These are phyloP conservation scores for Ypsolopha scabrella DNA, from an alignment of 2,888 invertebrate genomes.

Conservation along the genomic window DNA sequence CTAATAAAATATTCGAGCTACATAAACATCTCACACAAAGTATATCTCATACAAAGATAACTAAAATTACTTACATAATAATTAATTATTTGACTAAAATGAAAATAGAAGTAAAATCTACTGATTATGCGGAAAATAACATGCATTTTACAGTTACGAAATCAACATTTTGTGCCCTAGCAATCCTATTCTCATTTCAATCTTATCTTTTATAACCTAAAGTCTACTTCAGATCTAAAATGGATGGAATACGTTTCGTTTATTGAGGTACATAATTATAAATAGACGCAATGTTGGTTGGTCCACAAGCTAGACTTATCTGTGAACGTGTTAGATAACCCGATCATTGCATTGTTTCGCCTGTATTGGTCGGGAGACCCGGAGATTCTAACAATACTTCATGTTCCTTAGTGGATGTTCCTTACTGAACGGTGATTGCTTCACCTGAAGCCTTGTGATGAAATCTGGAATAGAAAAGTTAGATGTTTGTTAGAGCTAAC, in stretches of 20 bases:
- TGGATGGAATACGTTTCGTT: slow-evolving; percentile 22
- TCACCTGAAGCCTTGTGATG: too few relatives aligned
- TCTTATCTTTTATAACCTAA: slow-evolving; percentile 16
- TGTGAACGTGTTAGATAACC: too few relatives aligned
- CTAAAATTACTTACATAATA: slow-evolving; percentile 1
- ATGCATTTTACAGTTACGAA: not conserved
- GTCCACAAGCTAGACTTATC: too few relatives aligned
- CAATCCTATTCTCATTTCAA: slow-evolving; percentile 65
- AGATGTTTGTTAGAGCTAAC: too few relatives aligned
- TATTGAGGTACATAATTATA: too few relatives aligned
- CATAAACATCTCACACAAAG: not conserved
- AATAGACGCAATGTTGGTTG: too few relatives aligned
- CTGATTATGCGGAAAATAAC: not conserved
- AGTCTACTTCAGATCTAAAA: slow-evolving; percentile 19
- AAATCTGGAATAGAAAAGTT: too few relatives aligned
- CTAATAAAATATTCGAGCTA: not conserved
- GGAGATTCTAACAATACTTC: too few relatives aligned
- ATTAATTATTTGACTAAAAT: slow-evolving; percentile 45
- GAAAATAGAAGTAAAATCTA: slow-evolving; percentile 54
- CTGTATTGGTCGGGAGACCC: too few relatives aligned
- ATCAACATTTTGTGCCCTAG: slow-evolving; percentile 28
- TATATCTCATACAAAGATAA: not conserved
- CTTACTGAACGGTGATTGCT: too few relatives aligned
- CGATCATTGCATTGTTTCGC: too few relatives aligned
- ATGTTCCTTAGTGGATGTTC: too few relatives aligned